phyloP scores from a whole-genome alignment of 2,888 invertebrate species.

The Macrosoma leucophasiata region DNA sequence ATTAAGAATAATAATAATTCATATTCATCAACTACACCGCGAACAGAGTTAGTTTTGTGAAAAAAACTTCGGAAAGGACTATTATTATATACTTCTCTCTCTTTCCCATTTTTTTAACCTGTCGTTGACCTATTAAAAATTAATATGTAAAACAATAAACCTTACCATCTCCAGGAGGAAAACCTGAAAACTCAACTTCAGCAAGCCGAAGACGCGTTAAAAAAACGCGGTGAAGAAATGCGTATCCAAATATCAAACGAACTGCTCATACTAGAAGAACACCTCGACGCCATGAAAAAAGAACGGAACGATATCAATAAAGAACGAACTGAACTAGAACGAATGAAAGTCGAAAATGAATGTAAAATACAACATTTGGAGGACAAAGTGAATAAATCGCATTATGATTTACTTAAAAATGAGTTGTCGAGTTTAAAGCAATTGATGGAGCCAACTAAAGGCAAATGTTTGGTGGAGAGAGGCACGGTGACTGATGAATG shows the following conservation, averaged over 20 bases:
- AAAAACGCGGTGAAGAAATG: slow-evolving; percentile 53
- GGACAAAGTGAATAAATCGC: slow-evolving; percentile 27
- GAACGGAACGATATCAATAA: slow-evolving; percentile 48
- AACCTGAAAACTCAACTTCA: slow-evolving; percentile 43
- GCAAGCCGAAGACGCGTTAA: slow-evolving; percentile 46
- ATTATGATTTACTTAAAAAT: slow-evolving; percentile 44
- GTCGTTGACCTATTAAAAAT: too few species aligned
- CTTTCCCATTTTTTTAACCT: too few species aligned
- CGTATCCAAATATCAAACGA: slow-evolving; percentile 50
- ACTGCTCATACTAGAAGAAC: slow-evolving; percentile 40
- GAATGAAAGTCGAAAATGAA: slow-evolving; percentile 21
- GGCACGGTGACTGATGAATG: slow-evolving; percentile 39
- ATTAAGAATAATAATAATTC: too few species aligned
- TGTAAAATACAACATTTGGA: slow-evolving; percentile 4
- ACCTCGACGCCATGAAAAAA: slow-evolving; percentile 44
- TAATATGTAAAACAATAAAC: too few species aligned
- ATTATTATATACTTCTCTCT: too few species aligned
- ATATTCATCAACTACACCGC: too few species aligned
- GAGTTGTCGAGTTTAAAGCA: slow-evolving; percentile 44
- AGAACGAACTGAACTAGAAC: slow-evolving; percentile 40
- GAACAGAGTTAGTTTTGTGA: too few species aligned
- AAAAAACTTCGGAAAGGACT: too few species aligned
- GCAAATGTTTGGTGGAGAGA: slow-evolving; percentile 42
- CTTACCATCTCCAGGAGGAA: slow-evolving; percentile 53
- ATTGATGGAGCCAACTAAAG: slow-evolving; percentile 37